A percentile compares a stretch with the other conserved stretches of the same genome.
Conservation (phyloP, 37 sponge, comb jelly and placozoan genomes). For the Cliona cf. orientalis region DNA sequence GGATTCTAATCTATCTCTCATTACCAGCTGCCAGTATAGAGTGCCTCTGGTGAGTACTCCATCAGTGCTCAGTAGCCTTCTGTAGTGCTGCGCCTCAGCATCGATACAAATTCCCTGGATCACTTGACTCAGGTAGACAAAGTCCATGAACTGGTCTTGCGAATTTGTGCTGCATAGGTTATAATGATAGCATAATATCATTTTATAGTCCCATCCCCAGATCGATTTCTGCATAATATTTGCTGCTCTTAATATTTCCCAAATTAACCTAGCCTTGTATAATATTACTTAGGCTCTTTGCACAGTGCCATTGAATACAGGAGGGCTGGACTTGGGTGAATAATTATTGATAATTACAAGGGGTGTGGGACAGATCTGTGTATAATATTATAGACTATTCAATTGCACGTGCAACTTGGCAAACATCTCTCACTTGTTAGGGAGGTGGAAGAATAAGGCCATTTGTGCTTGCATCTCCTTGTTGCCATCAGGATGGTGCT, state of each 20-base stretch:
- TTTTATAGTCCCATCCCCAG: too few species aligned
- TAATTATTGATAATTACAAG: too few species aligned
- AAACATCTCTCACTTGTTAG: slow-evolving; percentile 70
- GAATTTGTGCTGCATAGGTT: too few species aligned
- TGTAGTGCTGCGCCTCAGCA: slow-evolving; percentile 93
- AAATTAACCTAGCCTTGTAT: too few species aligned
- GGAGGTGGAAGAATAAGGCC: slow-evolving; percentile 62
- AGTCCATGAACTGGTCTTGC: slow-evolving; percentile 73
- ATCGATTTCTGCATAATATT: too few species aligned
- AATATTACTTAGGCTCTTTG: too few species aligned
- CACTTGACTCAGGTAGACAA: slow-evolving; percentile 90
- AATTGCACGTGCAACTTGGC: background rate
- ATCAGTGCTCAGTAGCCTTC: slow-evolving; percentile 66
- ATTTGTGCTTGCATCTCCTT: slow-evolving; percentile 66
- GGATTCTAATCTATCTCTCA: background rate
- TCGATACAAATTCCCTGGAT: slow-evolving; percentile 86
- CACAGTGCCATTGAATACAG: too few species aligned
- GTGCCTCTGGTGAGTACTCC: slow-evolving; percentile 87
- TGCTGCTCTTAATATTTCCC: too few species aligned
- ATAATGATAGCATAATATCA: too few species aligned
- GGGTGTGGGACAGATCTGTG: background rate
- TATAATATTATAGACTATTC: background rate
- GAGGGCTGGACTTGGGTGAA: too few species aligned
- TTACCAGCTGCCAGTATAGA: slow-evolving; percentile 96
- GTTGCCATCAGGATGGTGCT: slow-evolving; percentile 94